These are phyloP conservation scores for Gasterosteus aculeatus DNA, from an alignment of 2,113 vertebrate species.

Conservation along the genomic window DNA sequence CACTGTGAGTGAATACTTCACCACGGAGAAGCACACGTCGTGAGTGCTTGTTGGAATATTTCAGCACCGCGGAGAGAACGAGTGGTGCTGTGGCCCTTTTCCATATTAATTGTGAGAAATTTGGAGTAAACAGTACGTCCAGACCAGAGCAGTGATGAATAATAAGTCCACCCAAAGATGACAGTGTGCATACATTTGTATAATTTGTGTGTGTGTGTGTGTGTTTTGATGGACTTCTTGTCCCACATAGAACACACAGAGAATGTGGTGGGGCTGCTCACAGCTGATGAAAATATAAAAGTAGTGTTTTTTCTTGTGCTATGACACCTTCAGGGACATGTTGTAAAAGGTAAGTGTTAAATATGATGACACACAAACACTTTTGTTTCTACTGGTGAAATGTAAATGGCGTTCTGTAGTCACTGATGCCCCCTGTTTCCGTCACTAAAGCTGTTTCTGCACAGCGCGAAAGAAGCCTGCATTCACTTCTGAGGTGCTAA, in stretches of 20 bases:
- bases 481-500: not conserved
- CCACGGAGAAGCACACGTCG: not conserved
- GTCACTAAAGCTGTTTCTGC: not conserved
- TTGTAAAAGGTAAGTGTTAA: slow-evolving; percentile 1
- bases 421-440: not conserved
- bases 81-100: slow-evolving; percentile 9
- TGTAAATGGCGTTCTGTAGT: slow-evolving; percentile 1
- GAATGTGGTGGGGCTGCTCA: not conserved
- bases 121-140: slow-evolving; percentile 13
- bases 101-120: slow-evolving; percentile 20
- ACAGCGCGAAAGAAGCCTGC: not conserved
- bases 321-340: not conserved
- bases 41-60: slow-evolving; percentile 38
- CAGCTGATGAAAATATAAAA: not conserved
- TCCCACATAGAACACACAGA: not conserved
- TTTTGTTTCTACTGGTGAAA: not conserved
- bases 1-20: slow-evolving; percentile 28
- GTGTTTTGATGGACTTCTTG: not conserved
- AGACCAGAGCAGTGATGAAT: slow-evolving; percentile 5
- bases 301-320: not conserved
- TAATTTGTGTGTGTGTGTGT: not conserved
- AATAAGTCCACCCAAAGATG: slow-evolving; percentile 3
- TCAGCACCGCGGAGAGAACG: slow-evolving; percentile 16
- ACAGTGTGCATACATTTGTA: not conserved
- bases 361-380: not conserved